Conservation (phyloP, 2,113 vertebrate species). For the Azemiops feae region DNA sequence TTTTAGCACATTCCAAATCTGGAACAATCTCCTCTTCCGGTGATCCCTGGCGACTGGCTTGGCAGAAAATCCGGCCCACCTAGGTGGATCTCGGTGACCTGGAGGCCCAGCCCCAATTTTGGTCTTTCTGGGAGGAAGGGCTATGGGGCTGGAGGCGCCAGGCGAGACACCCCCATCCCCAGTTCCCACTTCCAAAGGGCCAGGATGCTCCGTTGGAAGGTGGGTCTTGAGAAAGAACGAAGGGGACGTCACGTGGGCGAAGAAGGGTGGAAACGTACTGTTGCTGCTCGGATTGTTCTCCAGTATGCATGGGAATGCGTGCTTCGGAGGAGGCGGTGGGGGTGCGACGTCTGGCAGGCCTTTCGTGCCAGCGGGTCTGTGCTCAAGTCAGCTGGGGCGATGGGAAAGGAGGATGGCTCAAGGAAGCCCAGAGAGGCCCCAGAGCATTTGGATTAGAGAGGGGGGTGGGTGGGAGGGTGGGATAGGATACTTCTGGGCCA, state of each 20-base stretch:
- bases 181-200: rapidly evolving
- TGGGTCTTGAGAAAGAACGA: background rate
- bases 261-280: slow-evolving; percentile 8
- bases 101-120: background rate
- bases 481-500: background rate
- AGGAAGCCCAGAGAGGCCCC: background rate
- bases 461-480: background rate
- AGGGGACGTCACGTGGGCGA: slow-evolving; percentile 2
- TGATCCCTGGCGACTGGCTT: background rate
- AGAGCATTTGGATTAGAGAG: too few relatives aligned
- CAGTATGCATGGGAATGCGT: slow-evolving; percentile 3
- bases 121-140: background rate
- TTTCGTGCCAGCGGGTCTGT: background rate
- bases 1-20: background rate
- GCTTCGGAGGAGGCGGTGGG: background rate
- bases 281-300: background rate
- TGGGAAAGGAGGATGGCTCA: background rate
- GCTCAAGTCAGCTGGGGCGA: background rate
- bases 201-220: rapidly evolving
- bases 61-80: slow-evolving; percentile 38
- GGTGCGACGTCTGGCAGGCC: slow-evolving; percentile 1
- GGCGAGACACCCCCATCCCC: background rate
- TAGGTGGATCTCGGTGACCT: background rate
- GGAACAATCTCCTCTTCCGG: background rate
- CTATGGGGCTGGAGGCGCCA: background rate